phyloP scores from a whole-genome alignment of 1,140 invertebrate genomes.

The Lutraria rhynchaena region DNA sequence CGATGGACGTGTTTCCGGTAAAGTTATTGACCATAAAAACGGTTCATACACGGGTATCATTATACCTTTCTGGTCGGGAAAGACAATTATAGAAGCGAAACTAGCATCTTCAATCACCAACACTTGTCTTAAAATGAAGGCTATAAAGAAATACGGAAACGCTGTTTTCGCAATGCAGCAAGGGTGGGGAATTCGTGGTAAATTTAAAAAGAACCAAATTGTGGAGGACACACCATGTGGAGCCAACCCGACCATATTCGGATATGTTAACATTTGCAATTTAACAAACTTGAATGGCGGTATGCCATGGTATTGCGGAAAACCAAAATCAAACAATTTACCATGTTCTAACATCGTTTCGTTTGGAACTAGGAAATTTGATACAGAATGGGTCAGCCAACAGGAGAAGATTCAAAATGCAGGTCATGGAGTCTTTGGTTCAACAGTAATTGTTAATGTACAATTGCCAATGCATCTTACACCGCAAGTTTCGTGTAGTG shows the following conservation, averaged over 20 bases:
- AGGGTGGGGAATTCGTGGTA: conserved; percentile 20
- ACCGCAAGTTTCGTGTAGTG: too few relatives aligned
- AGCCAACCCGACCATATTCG: too few relatives aligned
- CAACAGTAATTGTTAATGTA: too few relatives aligned
- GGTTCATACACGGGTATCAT: conserved; percentile 36
- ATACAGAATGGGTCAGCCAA: background rate
- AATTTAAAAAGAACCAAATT: background rate
- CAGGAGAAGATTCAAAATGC: conserved; percentile 1
- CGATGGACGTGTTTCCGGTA: conserved; percentile 21
- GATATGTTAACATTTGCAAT: conserved; percentile 21
- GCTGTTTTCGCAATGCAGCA: conserved; percentile 19
- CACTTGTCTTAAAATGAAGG: conserved; percentile 23
- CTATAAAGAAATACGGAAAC: conserved; percentile 27
- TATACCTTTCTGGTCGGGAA: conserved; percentile 33
- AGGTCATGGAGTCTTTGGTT: too few relatives aligned
- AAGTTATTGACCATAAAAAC: conserved; percentile 43
- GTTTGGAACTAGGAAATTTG: background rate
- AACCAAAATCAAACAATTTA: conserved; percentile 3
- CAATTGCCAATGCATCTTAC: too few relatives aligned
- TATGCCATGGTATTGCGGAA: conserved; percentile 49
- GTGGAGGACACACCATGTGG: conserved; percentile 1
- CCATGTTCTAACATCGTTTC: conserved; percentile 14
- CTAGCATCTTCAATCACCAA: conserved; percentile 32
- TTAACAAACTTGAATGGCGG: conserved; percentile 36
- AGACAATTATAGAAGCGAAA: conserved; percentile 22